A percentile compares a stretch with the other conserved stretches of the same genome.
Conservation (phyloP, 2,113 vertebrate species). For the Tetrax tetrax region DNA sequence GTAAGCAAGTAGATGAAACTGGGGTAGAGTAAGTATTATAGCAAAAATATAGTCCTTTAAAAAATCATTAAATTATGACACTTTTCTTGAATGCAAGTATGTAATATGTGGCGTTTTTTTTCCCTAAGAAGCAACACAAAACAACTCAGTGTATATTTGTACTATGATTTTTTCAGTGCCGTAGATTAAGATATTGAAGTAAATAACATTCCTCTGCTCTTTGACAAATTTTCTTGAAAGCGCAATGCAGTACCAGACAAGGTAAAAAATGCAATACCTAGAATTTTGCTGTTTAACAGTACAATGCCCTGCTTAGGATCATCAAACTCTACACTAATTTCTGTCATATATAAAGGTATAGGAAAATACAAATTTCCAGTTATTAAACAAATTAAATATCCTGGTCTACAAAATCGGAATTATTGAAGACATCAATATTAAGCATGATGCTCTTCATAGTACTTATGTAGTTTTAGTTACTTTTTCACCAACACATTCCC, state of each 20-base stretch:
- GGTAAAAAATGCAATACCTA: not conserved
- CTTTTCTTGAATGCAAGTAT: not conserved
- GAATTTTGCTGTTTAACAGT: not conserved
- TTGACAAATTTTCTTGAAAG: not conserved
- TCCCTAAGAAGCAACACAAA: not conserved
- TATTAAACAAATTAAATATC: not conserved
- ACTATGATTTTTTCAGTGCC: not conserved
- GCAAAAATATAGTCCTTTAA: not conserved
- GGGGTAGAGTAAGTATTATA: not conserved
- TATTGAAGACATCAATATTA: not conserved
- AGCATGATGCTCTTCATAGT: not conserved
- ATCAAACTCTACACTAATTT: not conserved
- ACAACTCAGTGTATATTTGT: not conserved
- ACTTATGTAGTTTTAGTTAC: not conserved
- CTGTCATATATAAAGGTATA: not conserved
- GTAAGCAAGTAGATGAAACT: not conserved
- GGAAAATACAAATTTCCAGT: not conserved
- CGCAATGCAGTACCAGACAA: not conserved
- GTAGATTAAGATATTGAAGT: not conserved
- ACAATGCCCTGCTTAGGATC: not conserved
- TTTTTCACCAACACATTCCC: not conserved
- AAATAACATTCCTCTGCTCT: not conserved
- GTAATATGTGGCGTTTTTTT: not conserved
- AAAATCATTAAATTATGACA: not conserved
- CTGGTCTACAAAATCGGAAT: not conserved